These are phyloP conservation scores for Lasioglossum calceatum DNA, from an alignment of 2,888 invertebrate species.

Conservation along the genomic window DNA sequence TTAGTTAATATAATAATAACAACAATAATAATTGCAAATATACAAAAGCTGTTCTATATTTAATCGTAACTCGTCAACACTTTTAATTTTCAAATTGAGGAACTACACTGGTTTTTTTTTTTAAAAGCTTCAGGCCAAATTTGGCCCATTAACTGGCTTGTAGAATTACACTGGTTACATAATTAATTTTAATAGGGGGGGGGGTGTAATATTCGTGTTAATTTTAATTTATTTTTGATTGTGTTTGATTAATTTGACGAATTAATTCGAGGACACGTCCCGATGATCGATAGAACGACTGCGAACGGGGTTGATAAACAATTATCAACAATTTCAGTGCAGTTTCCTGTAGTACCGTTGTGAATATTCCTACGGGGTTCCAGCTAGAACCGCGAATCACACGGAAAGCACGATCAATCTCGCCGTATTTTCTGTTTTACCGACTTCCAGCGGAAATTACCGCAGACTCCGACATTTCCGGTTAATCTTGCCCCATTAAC, in stretches of 20 bases:
- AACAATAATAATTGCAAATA: too few relatives aligned
- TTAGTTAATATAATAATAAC: too few relatives aligned
- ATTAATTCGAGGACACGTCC: not conserved
- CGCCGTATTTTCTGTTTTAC: constrained; percentile 69
- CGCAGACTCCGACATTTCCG: constrained; percentile 67
- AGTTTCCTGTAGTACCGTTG: constrained; percentile 69
- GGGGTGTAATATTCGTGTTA: not conserved
- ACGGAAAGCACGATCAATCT: constrained; percentile 50
- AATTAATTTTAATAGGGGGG: not conserved
- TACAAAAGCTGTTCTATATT: not conserved
- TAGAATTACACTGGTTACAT: not conserved
- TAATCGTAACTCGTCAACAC: not conserved
- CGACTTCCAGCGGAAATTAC: constrained; percentile 71
- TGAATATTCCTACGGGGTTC: constrained; percentile 49
- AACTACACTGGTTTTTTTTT: not conserved
- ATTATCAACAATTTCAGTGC: constrained; percentile 50
- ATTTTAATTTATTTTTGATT: not conserved
- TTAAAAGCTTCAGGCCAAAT: too few relatives aligned
- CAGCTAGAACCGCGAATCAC: constrained; percentile 45
- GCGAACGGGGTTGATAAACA: not conserved
- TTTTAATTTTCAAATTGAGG: not conserved
- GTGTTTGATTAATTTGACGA: not conserved
- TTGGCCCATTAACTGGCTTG: too few relatives aligned
- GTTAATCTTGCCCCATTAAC: constrained; percentile 64
- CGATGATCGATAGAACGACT: not conserved